Conservation (phyloP, 2,888 invertebrate genomes). For the Eilema caniola region DNA sequence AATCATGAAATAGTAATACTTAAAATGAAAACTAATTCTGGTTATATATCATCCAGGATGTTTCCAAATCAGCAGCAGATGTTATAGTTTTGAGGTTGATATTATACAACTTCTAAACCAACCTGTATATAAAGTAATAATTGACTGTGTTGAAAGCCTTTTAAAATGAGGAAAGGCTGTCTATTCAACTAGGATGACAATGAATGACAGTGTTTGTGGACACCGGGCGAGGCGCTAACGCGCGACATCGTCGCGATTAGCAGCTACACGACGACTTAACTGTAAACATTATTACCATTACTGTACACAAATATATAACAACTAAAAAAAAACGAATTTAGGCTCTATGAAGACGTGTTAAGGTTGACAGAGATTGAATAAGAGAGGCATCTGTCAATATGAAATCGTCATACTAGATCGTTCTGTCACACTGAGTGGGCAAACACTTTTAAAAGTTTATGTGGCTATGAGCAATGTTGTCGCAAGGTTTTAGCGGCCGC, state of each 20-base stretch:
- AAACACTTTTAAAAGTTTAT: slow-evolving; percentile 86
- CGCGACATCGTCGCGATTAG: slow-evolving; percentile 83
- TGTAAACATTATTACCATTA: slow-evolving; percentile 84
- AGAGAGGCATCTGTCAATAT: slow-evolving; percentile 67
- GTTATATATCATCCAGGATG: not conserved
- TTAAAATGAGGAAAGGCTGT: slow-evolving; percentile 62
- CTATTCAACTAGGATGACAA: slow-evolving; percentile 79
- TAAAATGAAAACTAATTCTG: not conserved
- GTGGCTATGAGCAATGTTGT: slow-evolving; percentile 82
- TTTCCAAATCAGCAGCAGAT: not conserved
- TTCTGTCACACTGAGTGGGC: slow-evolving; percentile 75
- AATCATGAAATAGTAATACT: not conserved
- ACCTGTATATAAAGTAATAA: slow-evolving; percentile 16
- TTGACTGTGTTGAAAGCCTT: slow-evolving; percentile 30
- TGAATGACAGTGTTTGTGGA: slow-evolving; percentile 82
- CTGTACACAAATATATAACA: slow-evolving; percentile 50
- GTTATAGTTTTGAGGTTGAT: not conserved
- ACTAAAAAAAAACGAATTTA: slow-evolving; percentile 40
- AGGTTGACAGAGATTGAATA: slow-evolving; percentile 39
- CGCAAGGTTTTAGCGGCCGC: slow-evolving; percentile 79
- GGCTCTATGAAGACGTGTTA: slow-evolving; percentile 47
- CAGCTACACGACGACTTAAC: slow-evolving; percentile 82
- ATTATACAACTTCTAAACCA: not conserved
- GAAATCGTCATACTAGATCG: slow-evolving; percentile 78
- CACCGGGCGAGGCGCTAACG: slow-evolving; percentile 86